phyloP scores from a whole-genome alignment of 2,113 vertebrate species.

The Dunckerocampus dactyliophorus region DNA sequence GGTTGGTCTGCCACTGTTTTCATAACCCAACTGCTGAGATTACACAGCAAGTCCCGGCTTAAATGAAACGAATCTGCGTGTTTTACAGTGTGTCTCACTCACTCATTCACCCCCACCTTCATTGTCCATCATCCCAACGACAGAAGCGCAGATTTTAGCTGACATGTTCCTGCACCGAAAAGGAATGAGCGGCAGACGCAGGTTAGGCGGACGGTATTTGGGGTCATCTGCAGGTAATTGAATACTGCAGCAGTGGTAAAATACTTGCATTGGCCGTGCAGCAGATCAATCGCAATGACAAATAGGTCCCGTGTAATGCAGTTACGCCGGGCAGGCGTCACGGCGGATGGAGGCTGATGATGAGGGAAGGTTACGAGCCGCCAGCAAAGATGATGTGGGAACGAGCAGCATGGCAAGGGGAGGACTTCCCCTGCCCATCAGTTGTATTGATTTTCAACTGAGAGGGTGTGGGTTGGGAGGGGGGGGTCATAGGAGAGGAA shows the following conservation, averaged over 20 bases:
- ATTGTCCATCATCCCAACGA: constrained; percentile 8
- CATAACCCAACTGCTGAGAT: constrained; percentile 54
- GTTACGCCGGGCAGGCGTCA: constrained; percentile 4
- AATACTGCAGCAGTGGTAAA: constrained; percentile 39
- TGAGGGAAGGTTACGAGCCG: constrained; percentile 38
- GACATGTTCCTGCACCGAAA: constrained; percentile 18
- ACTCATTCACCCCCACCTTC: constrained; percentile 18
- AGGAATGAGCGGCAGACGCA: constrained; percentile 11
- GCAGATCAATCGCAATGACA: constrained; percentile 40
- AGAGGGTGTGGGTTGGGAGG: background rate
- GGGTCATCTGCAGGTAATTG: constrained; percentile 56
- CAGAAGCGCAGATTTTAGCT: constrained; percentile 25
- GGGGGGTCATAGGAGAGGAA: background rate
- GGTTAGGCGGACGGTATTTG: constrained; percentile 23
- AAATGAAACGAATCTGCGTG: constrained; percentile 12
- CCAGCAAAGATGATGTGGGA: constrained; percentile 53
- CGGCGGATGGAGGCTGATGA: constrained; percentile 31
- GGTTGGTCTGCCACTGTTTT: constrained; percentile 45
- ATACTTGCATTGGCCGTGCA: constrained; percentile 25
- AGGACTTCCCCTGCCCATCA: constrained; percentile 31
- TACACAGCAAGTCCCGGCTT: constrained; percentile 33
- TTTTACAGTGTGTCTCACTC: constrained; percentile 15
- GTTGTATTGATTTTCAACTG: constrained; percentile 46
- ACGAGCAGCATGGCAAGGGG: constrained; percentile 23
- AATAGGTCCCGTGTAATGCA: constrained; percentile 14